phyloP scores from a whole-genome alignment of 2,113 vertebrate genomes.

The Stigmatopora nigra region DNA sequence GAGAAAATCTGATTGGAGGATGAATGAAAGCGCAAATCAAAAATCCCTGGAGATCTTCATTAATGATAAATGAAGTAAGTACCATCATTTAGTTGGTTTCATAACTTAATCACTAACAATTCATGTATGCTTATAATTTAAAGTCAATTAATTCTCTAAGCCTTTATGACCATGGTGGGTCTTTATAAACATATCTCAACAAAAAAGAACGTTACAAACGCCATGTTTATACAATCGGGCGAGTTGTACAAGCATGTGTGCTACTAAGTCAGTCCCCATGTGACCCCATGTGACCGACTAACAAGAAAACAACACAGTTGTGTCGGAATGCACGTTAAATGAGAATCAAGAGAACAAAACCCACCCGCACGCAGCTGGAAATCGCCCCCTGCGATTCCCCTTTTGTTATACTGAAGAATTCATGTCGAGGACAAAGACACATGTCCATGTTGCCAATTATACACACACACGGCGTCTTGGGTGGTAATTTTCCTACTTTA shows the following conservation, averaged over 20 bases:
- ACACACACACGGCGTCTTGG: neutral
- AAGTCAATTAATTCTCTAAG: constrained; percentile 14
- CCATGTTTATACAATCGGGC: too few relatives aligned
- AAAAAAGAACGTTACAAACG: too few relatives aligned
- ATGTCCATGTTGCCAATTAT: neutral
- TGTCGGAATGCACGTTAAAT: constrained; percentile 16
- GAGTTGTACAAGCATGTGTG: neutral
- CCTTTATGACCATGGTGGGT: neutral
- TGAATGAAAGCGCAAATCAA: constrained; percentile 10
- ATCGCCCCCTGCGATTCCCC: neutral
- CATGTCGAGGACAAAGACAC: neutral
- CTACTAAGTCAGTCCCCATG: constrained; percentile 27
- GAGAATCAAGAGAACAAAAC: constrained; percentile 30
- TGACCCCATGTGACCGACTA: constrained; percentile 32
- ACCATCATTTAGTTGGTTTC: constrained; percentile 18
- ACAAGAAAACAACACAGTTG: constrained; percentile 23
- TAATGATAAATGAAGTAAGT: constrained; percentile 16
- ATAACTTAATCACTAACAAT: constrained; percentile 35
- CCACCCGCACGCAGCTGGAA: constrained; percentile 4
- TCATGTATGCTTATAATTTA: constrained; percentile 6
- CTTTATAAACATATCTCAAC: too few relatives aligned
- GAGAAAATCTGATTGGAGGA: constrained; percentile 1
- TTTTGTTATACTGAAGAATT: constrained; percentile 5
- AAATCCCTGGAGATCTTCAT: constrained; percentile 14
- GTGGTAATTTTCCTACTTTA: neutral